These are phyloP conservation scores for Arbacia lixula DNA, from an alignment of 53 echinoderm and acorn worm genomes.

Conservation along the genomic window DNA sequence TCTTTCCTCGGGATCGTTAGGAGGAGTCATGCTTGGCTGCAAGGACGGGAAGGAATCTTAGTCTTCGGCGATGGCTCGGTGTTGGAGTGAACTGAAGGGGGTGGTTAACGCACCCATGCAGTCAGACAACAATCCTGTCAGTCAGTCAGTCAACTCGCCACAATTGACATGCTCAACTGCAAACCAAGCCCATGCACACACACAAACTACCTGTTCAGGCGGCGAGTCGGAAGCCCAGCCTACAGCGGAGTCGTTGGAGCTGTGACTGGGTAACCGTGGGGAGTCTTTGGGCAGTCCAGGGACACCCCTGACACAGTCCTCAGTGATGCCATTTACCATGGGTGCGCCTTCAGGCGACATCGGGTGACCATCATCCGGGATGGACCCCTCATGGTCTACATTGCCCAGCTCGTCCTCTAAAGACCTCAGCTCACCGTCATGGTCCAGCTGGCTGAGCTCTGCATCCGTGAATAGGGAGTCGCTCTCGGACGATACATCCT, in stretches of 20 bases:
- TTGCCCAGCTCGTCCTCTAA: constrained; percentile 58
- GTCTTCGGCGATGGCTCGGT: constrained; percentile 27
- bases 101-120: constrained; percentile 36
- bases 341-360: constrained; percentile 3
- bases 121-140: no score
- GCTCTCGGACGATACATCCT: constrained; percentile 59
- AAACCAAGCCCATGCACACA: constrained; percentile 48
- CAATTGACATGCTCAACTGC: constrained; percentile 44
- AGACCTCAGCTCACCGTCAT: constrained; percentile 66
- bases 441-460: constrained; percentile 54
- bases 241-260: constrained; percentile 32
- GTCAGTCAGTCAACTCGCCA: constrained; percentile 42
- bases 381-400: constrained; percentile 48
- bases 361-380: constrained; percentile 42
- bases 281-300: background rate
- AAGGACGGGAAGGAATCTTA: background rate
- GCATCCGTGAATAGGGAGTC: constrained; percentile 69
- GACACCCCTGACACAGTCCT: background rate
- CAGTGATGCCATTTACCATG: constrained; percentile 15
- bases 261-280: constrained; percentile 32
- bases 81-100: constrained; percentile 11
- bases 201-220: constrained; percentile 43
- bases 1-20: background rate
- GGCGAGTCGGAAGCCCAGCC: constrained; percentile 25
- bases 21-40: constrained; percentile 30